Conservation (phyloP, 2,888 invertebrate species). For the Troilus luridus region DNA sequence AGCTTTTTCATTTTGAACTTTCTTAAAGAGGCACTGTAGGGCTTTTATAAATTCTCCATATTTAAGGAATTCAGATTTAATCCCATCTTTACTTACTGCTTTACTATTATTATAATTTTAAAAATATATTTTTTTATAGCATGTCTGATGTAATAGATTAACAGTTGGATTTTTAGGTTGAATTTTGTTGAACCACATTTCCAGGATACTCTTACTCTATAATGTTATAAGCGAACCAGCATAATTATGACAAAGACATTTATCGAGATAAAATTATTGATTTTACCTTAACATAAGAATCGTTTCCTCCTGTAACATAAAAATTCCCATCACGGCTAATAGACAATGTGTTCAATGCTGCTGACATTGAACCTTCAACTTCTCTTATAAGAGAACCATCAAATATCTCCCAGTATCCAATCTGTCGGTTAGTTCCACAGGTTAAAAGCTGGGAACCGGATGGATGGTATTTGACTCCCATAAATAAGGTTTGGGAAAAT, state of each 20-base stretch:
- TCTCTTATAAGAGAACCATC: constrained; percentile 89
- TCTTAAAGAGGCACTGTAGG: no score
- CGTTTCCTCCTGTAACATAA: constrained; percentile 89
- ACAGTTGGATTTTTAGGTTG: no score
- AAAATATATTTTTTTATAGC: no score
- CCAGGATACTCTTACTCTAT: no score
- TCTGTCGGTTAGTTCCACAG: constrained; percentile 87
- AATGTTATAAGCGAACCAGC: no score
- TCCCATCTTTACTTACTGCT: no score
- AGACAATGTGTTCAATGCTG: constrained; percentile 85
- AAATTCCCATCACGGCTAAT: constrained; percentile 81
- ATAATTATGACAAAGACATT: background rate
- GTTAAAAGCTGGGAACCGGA: constrained; percentile 78
- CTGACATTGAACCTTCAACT: constrained; percentile 85
- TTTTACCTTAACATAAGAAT: constrained; percentile 85
- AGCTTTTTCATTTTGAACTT: no score
- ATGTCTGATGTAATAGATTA: no score
- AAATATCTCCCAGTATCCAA: constrained; percentile 90
- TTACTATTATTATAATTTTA: no score
- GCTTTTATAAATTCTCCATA: no score
- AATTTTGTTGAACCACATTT: no score
- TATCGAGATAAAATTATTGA: background rate
- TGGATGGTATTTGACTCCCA: constrained; percentile 82
- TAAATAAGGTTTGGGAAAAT: constrained; percentile 88
- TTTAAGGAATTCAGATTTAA: no score